Evolutionary conservation across 2,113 vertebrate genomes (phyloP).

Genomic region (Nansenia antarctica): DNA sequence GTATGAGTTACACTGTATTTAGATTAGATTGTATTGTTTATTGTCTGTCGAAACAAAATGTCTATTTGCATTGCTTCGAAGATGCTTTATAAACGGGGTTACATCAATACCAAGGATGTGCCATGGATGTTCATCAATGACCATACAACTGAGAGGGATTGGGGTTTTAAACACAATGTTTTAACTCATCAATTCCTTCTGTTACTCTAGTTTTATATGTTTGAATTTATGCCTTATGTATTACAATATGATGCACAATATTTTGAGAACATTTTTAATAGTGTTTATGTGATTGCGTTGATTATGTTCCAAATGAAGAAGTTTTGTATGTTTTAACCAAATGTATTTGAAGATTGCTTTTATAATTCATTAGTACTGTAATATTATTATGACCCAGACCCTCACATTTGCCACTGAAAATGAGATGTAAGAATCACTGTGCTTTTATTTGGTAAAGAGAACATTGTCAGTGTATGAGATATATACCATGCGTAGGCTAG

Average conservation of each 20-base stretch:
- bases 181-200: background rate
- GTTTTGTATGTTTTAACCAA: slow-evolving; percentile 65
- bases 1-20: too few species aligned
- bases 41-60: too few species aligned
- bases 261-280: slow-evolving; percentile 39
- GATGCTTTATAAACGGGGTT: too few species aligned
- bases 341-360: slow-evolving; percentile 52
- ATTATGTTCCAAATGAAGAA: slow-evolving; percentile 58
- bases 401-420: slow-evolving; percentile 44
- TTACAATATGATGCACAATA: slow-evolving; percentile 59
- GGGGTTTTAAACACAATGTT: background rate
- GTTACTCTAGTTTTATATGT: slow-evolving; percentile 44
- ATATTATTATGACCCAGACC: slow-evolving; percentile 28
- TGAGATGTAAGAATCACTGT: slow-evolving; percentile 70
- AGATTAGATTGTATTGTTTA: too few species aligned
- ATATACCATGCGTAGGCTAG: slow-evolving; percentile 12
- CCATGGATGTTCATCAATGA: background rate
- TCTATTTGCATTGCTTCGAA: too few species aligned
- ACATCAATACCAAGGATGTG: too few species aligned
- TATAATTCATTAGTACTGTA: slow-evolving; percentile 47
- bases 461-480: slow-evolving; percentile 38
- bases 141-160: background rate
- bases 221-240: slow-evolving; percentile 69
- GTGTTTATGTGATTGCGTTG: background rate
- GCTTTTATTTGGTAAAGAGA: slow-evolving; percentile 59